These are phyloP conservation scores for Tokudaia muenninki DNA, from an alignment of 2,797 vertebrate species.

Conservation along the genomic window DNA sequence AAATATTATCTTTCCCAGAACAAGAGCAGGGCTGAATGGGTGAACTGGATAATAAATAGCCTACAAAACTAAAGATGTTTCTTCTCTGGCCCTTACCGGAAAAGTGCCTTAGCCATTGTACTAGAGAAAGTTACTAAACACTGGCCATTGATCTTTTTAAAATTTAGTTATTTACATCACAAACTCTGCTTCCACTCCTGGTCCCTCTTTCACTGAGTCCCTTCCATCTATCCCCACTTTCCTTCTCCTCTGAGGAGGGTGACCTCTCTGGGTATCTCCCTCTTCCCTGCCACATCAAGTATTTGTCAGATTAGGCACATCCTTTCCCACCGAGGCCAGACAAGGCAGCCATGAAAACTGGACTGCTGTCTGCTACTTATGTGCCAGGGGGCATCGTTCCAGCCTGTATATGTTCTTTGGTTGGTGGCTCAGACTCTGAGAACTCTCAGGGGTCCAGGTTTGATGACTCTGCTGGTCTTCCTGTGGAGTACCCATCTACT, in stretches of 20 bases:
- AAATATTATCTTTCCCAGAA: neutral
- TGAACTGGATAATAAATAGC: neutral
- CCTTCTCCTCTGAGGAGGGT: neutral
- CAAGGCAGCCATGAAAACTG: neutral
- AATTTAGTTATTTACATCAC: too few species aligned
- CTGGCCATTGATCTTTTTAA: neutral
- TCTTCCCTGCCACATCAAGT: neutral
- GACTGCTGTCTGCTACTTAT: neutral
- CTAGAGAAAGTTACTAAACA: slow-evolving; percentile 6
- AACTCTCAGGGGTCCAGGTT: neutral
- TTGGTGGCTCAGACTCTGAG: neutral
- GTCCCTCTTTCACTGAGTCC: neutral
- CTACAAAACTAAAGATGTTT: slow-evolving; percentile 31
- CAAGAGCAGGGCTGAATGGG: slow-evolving; percentile 4
- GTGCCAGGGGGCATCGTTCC: neutral
- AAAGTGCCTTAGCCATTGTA: neutral
- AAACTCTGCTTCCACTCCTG: neutral
- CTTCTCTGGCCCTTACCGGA: neutral
- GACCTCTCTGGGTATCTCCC: neutral
- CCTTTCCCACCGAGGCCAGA: neutral
- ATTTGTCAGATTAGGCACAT: neutral
- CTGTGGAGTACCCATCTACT: neutral
- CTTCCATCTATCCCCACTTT: neutral
- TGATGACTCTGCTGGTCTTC: neutral
- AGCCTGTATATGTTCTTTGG: neutral